phyloP scores from a whole-genome alignment of 2,888 invertebrate genomes.

The Neria commutata region DNA sequence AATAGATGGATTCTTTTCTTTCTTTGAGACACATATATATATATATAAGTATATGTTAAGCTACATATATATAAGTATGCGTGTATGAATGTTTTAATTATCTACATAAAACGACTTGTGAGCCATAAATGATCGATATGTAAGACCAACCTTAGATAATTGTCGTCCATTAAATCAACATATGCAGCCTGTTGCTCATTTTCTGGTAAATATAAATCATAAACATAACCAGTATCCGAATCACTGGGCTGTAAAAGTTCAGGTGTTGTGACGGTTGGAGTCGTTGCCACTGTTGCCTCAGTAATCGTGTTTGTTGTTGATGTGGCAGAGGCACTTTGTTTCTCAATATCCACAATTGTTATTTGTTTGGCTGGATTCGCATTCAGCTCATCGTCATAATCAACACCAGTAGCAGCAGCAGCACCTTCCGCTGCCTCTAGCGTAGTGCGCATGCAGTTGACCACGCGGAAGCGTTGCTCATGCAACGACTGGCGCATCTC shows the following conservation, averaged over 20 bases:
- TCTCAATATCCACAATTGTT: constrained; percentile 69
- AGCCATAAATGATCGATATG: constrained; percentile 58
- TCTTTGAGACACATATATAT: background rate
- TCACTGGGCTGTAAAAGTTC: constrained; percentile 39
- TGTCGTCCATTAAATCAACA: constrained; percentile 58
- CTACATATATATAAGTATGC: background rate
- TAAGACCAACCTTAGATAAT: constrained; percentile 61
- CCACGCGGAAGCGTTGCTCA: constrained; percentile 67
- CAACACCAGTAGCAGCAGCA: constrained; percentile 43
- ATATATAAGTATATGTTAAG: background rate
- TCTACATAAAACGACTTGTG: constrained; percentile 56
- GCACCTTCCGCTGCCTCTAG: constrained; percentile 34
- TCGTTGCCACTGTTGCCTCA: constrained; percentile 8
- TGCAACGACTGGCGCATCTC: constrained; percentile 62
- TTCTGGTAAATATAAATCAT: constrained; percentile 69
- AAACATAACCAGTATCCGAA: constrained; percentile 65
- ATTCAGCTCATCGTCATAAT: background rate
- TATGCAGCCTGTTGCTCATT: constrained; percentile 63
- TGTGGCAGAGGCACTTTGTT: constrained; percentile 44
- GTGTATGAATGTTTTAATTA: constrained; percentile 3
- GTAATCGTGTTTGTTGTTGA: background rate
- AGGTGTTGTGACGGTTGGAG: background rate
- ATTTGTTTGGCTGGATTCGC: constrained; percentile 35
- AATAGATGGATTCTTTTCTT: background rate
- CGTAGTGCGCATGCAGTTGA: constrained; percentile 66